Evolutionary conservation across 2,113 vertebrate species (phyloP), one percentile per base, ranked within the genome.

Genomic region (Gymnobelideus leadbeateri): DNA sequence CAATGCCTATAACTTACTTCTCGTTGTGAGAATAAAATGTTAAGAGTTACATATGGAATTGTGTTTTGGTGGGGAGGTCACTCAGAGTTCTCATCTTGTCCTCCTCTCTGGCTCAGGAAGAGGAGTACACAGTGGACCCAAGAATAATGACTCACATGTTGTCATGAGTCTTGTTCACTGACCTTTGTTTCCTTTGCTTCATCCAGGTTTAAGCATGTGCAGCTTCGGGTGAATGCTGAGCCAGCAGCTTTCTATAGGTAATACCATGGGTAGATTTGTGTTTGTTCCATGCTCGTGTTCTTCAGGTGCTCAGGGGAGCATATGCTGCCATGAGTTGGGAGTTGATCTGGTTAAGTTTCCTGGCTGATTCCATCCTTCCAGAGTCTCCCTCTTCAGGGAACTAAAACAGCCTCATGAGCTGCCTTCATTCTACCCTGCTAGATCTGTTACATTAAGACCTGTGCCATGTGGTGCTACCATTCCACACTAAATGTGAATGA

Each of bases 201-300:
- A 8, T 95, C 21, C 98, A 99, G 99, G 98, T 99, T 99, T 98
- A 99, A 99, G 95, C 99, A 99, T 96, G 99, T 99, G 99, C 99
- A 99, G 98, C 99, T 99, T 96, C 99, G 99, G 55, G 99, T 99
- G 96, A 99, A 99, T 51, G 99, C 99, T 0, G 99, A 99, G 96
- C 99, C 99, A 89, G 99, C 99, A 51, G 99, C 99, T 94, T 99
- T 99, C 97, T 99, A 99, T 99, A 99, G 99, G 99, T 99, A 94
- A 98, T 98, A 94, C 52, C 11, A 31, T 8, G n/a, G n/a, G 8
- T 43, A 84, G n/a, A 23, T 43, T 43, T 84, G 26, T 91, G 26
- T 93, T 47, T 37, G 49, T 19, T 46, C 46, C 89, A n/a, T 92
- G 31, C 25, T 5, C 11, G 14, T n/a, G 14, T 68, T 51, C 46